phyloP scores from a whole-genome alignment of 2,797 vertebrate genomes.

The Leuciscus waleckii region DNA sequence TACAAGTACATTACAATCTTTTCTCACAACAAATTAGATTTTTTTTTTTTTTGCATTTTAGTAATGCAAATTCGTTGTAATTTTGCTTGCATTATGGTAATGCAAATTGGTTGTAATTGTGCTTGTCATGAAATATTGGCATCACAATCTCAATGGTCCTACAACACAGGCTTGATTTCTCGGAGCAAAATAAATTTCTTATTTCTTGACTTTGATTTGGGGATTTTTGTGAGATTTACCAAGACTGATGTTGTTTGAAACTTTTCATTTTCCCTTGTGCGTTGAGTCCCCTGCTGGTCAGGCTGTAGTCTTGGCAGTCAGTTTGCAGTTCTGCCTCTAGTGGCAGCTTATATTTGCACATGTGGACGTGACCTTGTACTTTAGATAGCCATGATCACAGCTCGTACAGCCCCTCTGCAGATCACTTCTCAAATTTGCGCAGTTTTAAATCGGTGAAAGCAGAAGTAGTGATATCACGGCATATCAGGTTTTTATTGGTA shows the following conservation, averaged over 20 bases:
- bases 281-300: constrained; percentile 62
- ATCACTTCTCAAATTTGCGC: neutral
- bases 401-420: neutral
- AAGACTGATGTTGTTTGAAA: constrained; percentile 18
- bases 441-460: neutral
- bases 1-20: neutral
- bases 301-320: constrained; percentile 42
- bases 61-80: neutral
- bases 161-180: neutral
- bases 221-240: constrained; percentile 35
- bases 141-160: neutral
- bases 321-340: constrained; percentile 44
- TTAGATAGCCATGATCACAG: constrained; percentile 27
- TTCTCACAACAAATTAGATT: neutral
- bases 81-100: neutral
- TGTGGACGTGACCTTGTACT: constrained; percentile 9
- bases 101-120: neutral
- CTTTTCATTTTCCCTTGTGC: constrained; percentile 36
- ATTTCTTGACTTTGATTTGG: neutral
- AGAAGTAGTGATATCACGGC: neutral
- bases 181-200: neutral
- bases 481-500: constrained; percentile 1
- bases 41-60: neutral
- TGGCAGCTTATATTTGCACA: constrained; percentile 57
- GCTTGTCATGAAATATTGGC: constrained; percentile 1